Evolutionary conservation across 2,888 invertebrate genomes (phyloP).

Genomic region (Tipula helvola): DNA sequence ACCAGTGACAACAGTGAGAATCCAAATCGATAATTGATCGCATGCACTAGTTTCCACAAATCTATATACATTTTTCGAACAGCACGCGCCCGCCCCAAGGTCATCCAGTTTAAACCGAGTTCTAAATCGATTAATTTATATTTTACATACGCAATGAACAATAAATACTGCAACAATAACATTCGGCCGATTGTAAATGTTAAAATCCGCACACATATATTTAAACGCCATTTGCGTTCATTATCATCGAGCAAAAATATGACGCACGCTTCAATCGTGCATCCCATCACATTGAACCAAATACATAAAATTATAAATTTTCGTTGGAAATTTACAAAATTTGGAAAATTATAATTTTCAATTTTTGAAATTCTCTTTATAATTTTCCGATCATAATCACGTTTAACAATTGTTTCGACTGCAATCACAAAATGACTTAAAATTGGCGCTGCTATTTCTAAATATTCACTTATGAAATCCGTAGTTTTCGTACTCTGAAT

Average conservation of each 20-base stretch:
- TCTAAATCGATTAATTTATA: neutral
- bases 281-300: neutral
- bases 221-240: neutral
- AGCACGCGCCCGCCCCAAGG: neutral
- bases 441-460: neutral
- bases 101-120: neutral
- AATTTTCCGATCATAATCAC: neutral
- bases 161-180: neutral
- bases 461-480: neutral
- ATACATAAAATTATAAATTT: neutral
- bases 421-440: neutral
- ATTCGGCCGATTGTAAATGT: neutral
- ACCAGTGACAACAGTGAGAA: neutral
- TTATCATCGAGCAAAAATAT: neutral
- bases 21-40: neutral
- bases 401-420: neutral
- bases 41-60: neutral
- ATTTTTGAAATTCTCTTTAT: neutral
- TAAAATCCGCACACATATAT: neutral
- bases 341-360: neutral
- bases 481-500: neutral
- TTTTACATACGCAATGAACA: neutral
- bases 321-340: neutral
- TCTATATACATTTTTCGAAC: neutral
- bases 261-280: neutral